Base-by-base conservation (phyloP, 2,797 vertebrate species). In the Acipenser ruthenus region DNA sequence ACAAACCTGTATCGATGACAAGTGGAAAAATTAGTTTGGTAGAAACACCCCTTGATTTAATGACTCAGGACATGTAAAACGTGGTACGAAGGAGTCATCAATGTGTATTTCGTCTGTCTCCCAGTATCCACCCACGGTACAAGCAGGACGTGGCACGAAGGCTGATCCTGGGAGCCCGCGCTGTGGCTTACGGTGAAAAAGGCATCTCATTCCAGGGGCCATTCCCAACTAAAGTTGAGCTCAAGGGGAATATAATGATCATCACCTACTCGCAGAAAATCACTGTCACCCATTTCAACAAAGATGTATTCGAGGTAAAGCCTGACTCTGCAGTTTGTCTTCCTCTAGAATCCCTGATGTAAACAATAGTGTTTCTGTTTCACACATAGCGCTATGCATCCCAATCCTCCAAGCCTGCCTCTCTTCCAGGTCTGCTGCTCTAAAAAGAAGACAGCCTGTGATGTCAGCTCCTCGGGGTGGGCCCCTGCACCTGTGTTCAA, bases 41-140 rank as follows among this genome's bases (percentile, higher is more conserved):
- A 63, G 48, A 37, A 6, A 23, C 1, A 61, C 15, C n/a, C 8
- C 4, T 18, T 18, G 15, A 18, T 18, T 18, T 18, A 18, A 18
- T 18, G 15, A 18, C 15, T 1, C 15, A 18, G 15, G 15, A 18
- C 15, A 18, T 18, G 15, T 18, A 18, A 18, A 18, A 18, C 18
- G 15, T 18, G 15, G 15, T 15, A 18, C 15, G 15, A 18, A 18
- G 15, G 15, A 18, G 15, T 18, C 15, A 18, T 1, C 15, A 1
- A 18, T 8, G 3, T 10, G 4, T 12, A 15, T 13, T 10, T 50
- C 9, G 13, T 10, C 56, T 7, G 6, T 64, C 6, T 72, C 74
- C 18, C 75, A 98, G 95, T 10, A 83, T 96, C 77, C 95, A 99
- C 74, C 94, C 95, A 1, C 77, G 90, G 15, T 88, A 95, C 80